Percentiles rank a stretch among this genome's conserved stretches.
phyloP scores from a whole-genome alignment of 2,888 invertebrate genomes.

The Lasioglossum pauxillum region DNA sequence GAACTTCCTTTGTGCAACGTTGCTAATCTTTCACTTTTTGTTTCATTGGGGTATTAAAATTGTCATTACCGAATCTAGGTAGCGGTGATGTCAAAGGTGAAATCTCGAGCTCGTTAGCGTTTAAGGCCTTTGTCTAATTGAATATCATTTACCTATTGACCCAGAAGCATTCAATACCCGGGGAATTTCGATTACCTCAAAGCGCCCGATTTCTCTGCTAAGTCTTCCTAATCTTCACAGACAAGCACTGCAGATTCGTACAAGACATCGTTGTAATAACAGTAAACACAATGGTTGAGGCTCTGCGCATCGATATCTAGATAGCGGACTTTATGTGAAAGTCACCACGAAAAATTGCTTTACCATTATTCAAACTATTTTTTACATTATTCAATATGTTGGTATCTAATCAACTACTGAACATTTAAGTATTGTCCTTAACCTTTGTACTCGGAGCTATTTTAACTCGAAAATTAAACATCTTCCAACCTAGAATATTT shows the following conservation, averaged over 20 bases:
- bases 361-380: no score
- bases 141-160: conserved; percentile 66
- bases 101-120: conserved; percentile 55
- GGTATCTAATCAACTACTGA: no score
- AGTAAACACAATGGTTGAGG: background rate
- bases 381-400: no score
- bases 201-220: conserved; percentile 28
- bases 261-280: background rate
- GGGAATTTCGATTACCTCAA: conserved; percentile 30
- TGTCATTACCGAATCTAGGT: conserved; percentile 24
- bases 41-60: conserved; percentile 20
- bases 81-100: conserved; percentile 41
- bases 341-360: no score
- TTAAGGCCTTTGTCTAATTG: conserved; percentile 61
- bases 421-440: no score
- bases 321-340: background rate
- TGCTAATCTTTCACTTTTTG: conserved; percentile 5
- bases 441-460: no score
- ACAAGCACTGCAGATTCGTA: background rate
- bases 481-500: no score
- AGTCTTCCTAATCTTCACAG: conserved; percentile 43
- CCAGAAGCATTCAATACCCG: conserved; percentile 41
- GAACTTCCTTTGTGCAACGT: conserved; percentile 8
- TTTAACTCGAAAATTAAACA: no score
- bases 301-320: background rate